A percentile compares a stretch with the other conserved stretches of the same genome.
phyloP scores from a whole-genome alignment of 2,888 invertebrate species.

The Notodonta dromedarius region DNA sequence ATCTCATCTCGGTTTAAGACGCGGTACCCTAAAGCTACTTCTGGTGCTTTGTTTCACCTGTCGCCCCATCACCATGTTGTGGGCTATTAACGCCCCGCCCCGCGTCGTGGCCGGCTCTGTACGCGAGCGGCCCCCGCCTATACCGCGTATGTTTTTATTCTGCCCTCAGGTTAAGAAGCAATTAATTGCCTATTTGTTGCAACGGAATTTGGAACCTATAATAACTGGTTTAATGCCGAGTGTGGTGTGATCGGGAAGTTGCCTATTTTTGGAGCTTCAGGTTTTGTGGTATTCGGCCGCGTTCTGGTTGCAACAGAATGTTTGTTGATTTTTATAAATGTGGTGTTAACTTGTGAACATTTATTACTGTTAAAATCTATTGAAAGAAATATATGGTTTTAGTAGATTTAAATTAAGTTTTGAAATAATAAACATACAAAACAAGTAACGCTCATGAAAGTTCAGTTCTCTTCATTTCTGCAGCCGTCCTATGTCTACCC shows the following conservation, averaged over 20 bases:
- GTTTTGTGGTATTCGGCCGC: not conserved
- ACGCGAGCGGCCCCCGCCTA: not conserved
- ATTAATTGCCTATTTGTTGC: not conserved
- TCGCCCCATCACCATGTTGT: not conserved
- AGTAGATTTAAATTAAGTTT: too few species aligned
- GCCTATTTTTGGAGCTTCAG: not conserved
- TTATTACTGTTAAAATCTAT: not conserved
- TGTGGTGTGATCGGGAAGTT: not conserved
- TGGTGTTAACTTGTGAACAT: not conserved
- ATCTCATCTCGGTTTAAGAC: too few species aligned
- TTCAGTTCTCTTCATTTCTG: too few species aligned
- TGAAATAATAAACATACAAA: too few species aligned
- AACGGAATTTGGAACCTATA: not conserved
- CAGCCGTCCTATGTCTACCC: too few species aligned
- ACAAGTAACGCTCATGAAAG: too few species aligned
- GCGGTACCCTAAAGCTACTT: too few species aligned
- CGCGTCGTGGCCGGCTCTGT: not conserved
- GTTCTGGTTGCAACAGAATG: not conserved
- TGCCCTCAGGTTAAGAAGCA: not conserved
- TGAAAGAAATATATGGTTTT: too few species aligned
- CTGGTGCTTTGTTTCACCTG: not conserved
- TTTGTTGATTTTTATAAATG: conserved; percentile 2
- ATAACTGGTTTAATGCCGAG: not conserved
- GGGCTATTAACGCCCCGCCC: not conserved
- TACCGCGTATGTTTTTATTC: not conserved